Conservation (phyloP, 2,797 vertebrate genomes). For the Anabacerthia variegaticeps region DNA sequence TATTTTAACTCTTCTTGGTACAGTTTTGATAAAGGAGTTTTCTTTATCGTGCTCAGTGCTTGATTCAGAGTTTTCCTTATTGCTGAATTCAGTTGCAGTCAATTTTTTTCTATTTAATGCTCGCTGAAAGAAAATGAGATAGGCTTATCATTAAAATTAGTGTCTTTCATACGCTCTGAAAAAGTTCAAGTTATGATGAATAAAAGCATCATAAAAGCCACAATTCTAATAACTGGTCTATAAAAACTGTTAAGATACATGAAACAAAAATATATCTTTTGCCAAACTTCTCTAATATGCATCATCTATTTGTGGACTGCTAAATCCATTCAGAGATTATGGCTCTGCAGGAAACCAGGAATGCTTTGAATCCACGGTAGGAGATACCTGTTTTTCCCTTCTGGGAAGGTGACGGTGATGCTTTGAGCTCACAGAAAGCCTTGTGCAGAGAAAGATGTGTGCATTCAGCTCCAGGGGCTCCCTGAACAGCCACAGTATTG, state of each 20-base stretch:
- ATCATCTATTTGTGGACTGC: background rate
- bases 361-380: background rate
- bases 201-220: background rate
- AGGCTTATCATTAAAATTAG: constrained; percentile 44
- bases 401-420: background rate
- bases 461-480: background rate
- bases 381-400: background rate
- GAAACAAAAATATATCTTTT: background rate
- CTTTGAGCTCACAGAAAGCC: background rate
- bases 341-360: background rate
- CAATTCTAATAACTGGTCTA: background rate
- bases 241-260: background rate
- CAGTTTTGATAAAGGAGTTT: constrained; percentile 82
- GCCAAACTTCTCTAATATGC: background rate
- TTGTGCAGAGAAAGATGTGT: background rate
- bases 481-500: background rate
- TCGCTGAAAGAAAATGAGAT: constrained; percentile 80
- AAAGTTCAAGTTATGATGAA: background rate
- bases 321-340: background rate
- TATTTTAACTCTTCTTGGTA: constrained; percentile 96
- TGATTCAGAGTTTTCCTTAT: constrained; percentile 86
- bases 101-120: constrained; percentile 83
- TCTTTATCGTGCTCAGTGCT: constrained; percentile 93
- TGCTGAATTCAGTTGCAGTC: constrained; percentile 81
- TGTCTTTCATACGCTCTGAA: background rate